Evolutionary conservation across 2,888 invertebrate species (phyloP), one percentile per base, ranked within the genome.

Genomic region (Leptinotarsa juncta): DNA sequence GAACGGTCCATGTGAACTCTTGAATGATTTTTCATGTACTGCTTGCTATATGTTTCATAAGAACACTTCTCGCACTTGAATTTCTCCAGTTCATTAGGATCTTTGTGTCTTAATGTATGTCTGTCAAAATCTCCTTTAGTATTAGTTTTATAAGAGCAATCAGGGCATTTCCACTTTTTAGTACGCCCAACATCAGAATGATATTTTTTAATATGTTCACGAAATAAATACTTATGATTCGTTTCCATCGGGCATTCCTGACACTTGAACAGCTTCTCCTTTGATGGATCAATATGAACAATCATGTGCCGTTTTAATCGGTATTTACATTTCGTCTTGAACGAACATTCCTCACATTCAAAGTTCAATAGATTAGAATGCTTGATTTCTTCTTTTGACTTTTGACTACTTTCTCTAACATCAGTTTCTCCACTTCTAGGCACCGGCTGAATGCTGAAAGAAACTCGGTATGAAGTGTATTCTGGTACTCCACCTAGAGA

Each of bases 31-130:
- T 62, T 26, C 62, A 62, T 32, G 14, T 62, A 62, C 16, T 16
- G 26, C 62, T 42, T 62, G 62, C n/a, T 32, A 3, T 62, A n/a
- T 32, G 66, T 67, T 20, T 49, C 32, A n/a, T 71, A 71, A 0
- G 71, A 50, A 57, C 71, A 71, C 3, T 66, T 49, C 26, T 71
- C 66, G 48, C 71, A 71, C 57, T 71, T 50, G 5, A 66, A 49
- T 14, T 49, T 53, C 23, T 71, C 67, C 3, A 55, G 5, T 14
- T 71, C 49, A 10, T 53, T 55, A 3, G 67, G 53, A 12, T 67
- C 42, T 49, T 67, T 55, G 57, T 71, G 71, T 12, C 62, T 62
- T 26, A 32, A n/a, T 3, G 10, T 15, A 42, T 62, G 62, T 42
- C n/a, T 10, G 10, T 42, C 42, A 1, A 62, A n/a, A 32, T 62